Percentiles rank a stretch among this genome's conserved stretches.
Conservation (phyloP, 2,888 invertebrate species). For the Papilio gigon region DNA sequence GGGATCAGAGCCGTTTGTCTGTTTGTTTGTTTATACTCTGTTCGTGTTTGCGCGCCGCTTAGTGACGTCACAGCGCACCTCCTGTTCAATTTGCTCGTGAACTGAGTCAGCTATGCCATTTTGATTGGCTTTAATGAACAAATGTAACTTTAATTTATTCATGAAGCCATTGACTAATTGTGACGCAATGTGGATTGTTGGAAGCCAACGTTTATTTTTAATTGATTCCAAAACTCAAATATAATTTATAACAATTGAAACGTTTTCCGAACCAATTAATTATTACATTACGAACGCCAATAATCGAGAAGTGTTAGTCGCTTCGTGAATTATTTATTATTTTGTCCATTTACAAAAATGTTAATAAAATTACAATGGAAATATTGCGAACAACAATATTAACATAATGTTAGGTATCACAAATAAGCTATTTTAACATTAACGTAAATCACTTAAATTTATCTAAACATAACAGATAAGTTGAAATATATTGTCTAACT, state of each 20-base stretch:
- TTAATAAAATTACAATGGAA: too few species aligned
- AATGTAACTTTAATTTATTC: constrained; percentile 40
- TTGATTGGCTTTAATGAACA: constrained; percentile 42
- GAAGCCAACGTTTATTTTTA: constrained; percentile 36
- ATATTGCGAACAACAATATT: too few species aligned
- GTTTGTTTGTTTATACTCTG: constrained; percentile 54
- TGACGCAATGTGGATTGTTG: constrained; percentile 26
- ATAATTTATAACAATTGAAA: constrained; percentile 31
- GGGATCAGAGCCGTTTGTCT: constrained; percentile 59
- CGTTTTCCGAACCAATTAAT: constrained; percentile 17
- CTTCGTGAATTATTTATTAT: background rate
- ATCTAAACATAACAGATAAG: background rate
- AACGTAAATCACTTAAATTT: background rate
- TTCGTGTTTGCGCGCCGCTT: constrained; percentile 57
- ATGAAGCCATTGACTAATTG: constrained; percentile 33
- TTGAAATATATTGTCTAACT: background rate
- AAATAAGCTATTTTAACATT: too few species aligned
- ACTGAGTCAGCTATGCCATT: constrained; percentile 40
- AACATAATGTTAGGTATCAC: background rate
- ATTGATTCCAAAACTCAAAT: constrained; percentile 32
- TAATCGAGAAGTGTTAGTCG: background rate
- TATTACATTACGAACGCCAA: constrained; percentile 15
- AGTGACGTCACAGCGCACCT: constrained; percentile 49
- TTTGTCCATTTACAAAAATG: background rate
- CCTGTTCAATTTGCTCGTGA: constrained; percentile 42